Percentiles rank a stretch among this genome's conserved stretches.
These are phyloP conservation scores for Zhengitettix transpicula DNA, from an alignment of 2,888 invertebrate species.

Conservation along the genomic window DNA sequence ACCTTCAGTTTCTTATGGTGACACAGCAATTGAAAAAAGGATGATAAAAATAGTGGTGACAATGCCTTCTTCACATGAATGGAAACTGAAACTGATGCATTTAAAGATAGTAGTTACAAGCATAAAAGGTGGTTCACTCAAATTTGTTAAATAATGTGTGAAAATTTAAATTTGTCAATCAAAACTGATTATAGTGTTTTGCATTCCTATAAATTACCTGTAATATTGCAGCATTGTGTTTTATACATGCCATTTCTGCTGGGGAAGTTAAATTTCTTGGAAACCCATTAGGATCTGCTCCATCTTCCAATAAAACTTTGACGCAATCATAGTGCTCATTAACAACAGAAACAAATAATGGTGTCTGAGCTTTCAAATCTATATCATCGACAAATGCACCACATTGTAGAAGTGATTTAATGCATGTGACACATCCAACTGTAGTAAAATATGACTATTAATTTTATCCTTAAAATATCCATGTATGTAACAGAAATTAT, in stretches of 20 bases:
- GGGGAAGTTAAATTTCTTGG: slow-evolving; percentile 1
- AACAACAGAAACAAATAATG: slow-evolving; percentile 3
- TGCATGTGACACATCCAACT: slow-evolving; percentile 1
- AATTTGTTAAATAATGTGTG: too few species aligned
- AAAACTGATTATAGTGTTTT: too few species aligned
- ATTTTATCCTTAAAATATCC: background rate
- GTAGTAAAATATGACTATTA: background rate
- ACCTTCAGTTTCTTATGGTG: too few species aligned
- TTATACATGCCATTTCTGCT: background rate
- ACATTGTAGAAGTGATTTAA: background rate
- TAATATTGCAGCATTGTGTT: background rate
- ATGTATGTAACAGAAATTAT: too few species aligned
- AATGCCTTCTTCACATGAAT: too few species aligned
- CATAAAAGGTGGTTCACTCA: too few species aligned
- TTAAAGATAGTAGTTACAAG: too few species aligned
- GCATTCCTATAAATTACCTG: background rate
- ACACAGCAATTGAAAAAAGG: too few species aligned
- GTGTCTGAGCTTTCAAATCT: slow-evolving; percentile 3
- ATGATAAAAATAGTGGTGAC: too few species aligned
- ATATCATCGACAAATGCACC: background rate
- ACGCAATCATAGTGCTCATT: background rate
- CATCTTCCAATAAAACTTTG: background rate
- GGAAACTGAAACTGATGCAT: too few species aligned
- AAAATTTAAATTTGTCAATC: too few species aligned
- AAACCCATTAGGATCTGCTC: slow-evolving; percentile 3